These are phyloP conservation scores for Leuciscus idus DNA, from an alignment of 2,113 vertebrate genomes.

Conservation along the genomic window DNA sequence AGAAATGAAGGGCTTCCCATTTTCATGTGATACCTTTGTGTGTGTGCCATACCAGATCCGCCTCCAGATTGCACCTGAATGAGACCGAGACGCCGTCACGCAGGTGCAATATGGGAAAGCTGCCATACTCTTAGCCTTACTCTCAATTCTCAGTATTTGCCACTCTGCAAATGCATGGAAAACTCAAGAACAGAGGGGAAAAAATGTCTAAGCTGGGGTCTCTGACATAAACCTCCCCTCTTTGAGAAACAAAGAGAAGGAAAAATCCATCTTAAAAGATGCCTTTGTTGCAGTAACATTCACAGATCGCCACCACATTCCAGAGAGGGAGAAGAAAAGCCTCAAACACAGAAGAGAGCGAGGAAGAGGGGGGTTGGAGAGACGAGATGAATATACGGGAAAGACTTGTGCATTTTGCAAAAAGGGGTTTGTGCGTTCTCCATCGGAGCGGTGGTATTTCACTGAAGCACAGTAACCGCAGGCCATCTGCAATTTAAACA, in stretches of 20 bases:
- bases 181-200: not conserved
- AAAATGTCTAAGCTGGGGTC: slow-evolving; percentile 31
- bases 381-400: slow-evolving; percentile 13
- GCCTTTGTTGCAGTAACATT: slow-evolving; percentile 61
- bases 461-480: slow-evolving; percentile 29
- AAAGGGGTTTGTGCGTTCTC: not conserved
- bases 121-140: not conserved
- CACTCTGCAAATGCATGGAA: not conserved
- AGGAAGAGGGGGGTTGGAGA: not conserved
- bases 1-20: slow-evolving; percentile 12
- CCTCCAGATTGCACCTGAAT: slow-evolving; percentile 42
- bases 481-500: slow-evolving; percentile 23
- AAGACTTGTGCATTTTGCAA: slow-evolving; percentile 30
- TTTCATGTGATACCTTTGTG: slow-evolving; percentile 8
- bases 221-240: slow-evolving; percentile 32
- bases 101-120: not conserved
- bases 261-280: slow-evolving; percentile 59
- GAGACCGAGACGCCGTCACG: slow-evolving; percentile 17
- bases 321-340: slow-evolving; percentile 53
- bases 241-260: slow-evolving; percentile 46
- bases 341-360: slow-evolving; percentile 27
- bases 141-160: not conserved
- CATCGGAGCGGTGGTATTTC: not conserved
- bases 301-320: slow-evolving; percentile 57
- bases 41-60: not conserved